phyloP scores from a whole-genome alignment of 2,888 invertebrate genomes.

The Allygus modestus region DNA sequence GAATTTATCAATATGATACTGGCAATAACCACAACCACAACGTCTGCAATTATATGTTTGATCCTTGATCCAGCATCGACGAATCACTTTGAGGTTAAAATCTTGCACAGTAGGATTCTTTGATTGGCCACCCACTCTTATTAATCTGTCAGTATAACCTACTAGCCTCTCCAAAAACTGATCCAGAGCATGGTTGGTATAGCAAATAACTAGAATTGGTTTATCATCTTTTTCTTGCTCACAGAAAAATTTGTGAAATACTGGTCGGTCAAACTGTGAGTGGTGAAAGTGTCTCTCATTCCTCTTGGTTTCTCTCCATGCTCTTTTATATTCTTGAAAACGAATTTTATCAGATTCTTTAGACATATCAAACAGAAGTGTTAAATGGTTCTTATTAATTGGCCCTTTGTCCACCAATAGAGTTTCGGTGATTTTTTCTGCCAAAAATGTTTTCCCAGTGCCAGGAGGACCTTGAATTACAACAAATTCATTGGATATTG shows the following conservation, averaged over 20 bases:
- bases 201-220: slow-evolving; percentile 87
- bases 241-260: neutral
- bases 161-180: slow-evolving; percentile 87
- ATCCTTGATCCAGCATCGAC: neutral
- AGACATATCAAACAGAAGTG: neutral
- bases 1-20: neutral
- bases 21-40: neutral
- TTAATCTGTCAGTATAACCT: slow-evolving; percentile 78
- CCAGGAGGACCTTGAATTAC: slow-evolving; percentile 94
- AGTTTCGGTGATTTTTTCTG: slow-evolving; percentile 79
- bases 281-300: neutral
- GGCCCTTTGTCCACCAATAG: slow-evolving; percentile 20
- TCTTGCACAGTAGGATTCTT: neutral
- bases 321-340: neutral
- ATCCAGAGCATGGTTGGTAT: slow-evolving; percentile 92
- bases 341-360: neutral
- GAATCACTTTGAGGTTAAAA: neutral
- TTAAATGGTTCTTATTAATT: neutral
- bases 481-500: slow-evolving; percentile 84
- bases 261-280: neutral
- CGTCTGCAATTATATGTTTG: neutral
- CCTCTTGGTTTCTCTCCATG: neutral
- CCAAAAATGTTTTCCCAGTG: slow-evolving; percentile 91
- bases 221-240: slow-evolving; percentile 68
- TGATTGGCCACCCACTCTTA: slow-evolving; percentile 81